Conservation (phyloP, 1,140 invertebrate genomes). For the Acromyrmex heyeri region DNA sequence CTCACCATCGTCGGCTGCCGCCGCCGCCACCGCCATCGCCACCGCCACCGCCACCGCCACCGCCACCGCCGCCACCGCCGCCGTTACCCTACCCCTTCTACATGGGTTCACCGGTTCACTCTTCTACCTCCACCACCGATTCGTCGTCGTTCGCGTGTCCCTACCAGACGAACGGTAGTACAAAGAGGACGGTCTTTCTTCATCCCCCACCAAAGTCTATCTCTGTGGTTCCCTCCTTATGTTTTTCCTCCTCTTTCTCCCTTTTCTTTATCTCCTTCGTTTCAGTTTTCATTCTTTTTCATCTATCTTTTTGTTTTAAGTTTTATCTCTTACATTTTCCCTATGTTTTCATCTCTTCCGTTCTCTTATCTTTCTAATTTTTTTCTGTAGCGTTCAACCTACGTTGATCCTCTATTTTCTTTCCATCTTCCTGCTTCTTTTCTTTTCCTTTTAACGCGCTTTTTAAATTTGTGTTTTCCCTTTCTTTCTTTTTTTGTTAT, state of each 20-base stretch:
- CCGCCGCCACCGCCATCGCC: slow-evolving; percentile 19
- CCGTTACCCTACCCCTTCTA: slow-evolving; percentile 35
- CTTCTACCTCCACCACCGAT: slow-evolving; percentile 73
- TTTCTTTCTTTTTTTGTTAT: slow-evolving; percentile 19
- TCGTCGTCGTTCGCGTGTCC: slow-evolving; percentile 60
- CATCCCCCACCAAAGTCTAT: slow-evolving; percentile 56
- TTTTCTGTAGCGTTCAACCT: slow-evolving; percentile 17
- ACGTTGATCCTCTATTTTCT: slow-evolving; percentile 49
- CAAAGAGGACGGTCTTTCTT: slow-evolving; percentile 55
- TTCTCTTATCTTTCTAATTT: slow-evolving; percentile 12
- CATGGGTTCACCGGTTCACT: slow-evolving; percentile 55
- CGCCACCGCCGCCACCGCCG: slow-evolving; percentile 49
- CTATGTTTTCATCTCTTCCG: slow-evolving; percentile 35
- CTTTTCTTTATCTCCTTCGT: slow-evolving; percentile 45
- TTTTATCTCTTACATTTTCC: slow-evolving; percentile 49
- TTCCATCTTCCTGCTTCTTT: slow-evolving; percentile 35
- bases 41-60: neutral
- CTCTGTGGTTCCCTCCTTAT: neutral
- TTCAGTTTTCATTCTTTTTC: slow-evolving; percentile 7
- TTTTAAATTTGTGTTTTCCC: slow-evolving; percentile 35
- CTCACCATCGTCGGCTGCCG: slow-evolving; percentile 76
- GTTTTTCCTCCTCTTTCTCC: slow-evolving; percentile 21
- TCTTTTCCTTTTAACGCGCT: slow-evolving; percentile 27
- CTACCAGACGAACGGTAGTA: slow-evolving; percentile 64
- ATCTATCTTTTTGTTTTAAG: slow-evolving; percentile 20